These are phyloP conservation scores for Petrocephalus zakoni DNA, from an alignment of 2,113 vertebrate genomes.

Conservation along the genomic window DNA sequence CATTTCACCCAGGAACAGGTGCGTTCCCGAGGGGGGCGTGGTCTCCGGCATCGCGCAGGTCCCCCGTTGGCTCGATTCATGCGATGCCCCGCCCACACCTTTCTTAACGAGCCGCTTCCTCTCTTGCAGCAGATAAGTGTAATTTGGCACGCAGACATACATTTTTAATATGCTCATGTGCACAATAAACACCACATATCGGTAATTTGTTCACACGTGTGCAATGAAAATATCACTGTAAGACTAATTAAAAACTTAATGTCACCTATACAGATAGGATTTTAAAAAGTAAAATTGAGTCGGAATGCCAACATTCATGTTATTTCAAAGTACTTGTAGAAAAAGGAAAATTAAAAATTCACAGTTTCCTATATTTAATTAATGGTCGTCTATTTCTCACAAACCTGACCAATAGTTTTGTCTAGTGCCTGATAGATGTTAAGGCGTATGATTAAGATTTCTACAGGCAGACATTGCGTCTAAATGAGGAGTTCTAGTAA, in stretches of 20 bases:
- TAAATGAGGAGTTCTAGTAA: background rate
- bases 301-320: background rate
- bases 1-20: constrained; percentile 42
- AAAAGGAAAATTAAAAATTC: background rate
- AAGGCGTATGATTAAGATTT: background rate
- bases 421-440: background rate
- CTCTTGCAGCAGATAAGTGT: constrained; percentile 20
- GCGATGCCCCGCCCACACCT: constrained; percentile 36
- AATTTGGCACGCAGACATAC: background rate
- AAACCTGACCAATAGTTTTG: background rate
- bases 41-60: constrained; percentile 33
- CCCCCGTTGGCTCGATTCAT: constrained; percentile 44
- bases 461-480: background rate
- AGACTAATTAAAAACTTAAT: background rate
- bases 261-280: background rate
- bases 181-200: background rate
- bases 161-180: background rate
- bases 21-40: constrained; percentile 47
- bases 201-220: background rate
- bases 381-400: background rate
- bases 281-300: background rate
- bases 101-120: constrained; percentile 45
- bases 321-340: background rate
- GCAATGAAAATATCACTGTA: background rate
- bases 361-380: constrained; percentile 8